Conservation (phyloP, 2,797 vertebrate genomes). For the Galaxias olidus region DNA sequence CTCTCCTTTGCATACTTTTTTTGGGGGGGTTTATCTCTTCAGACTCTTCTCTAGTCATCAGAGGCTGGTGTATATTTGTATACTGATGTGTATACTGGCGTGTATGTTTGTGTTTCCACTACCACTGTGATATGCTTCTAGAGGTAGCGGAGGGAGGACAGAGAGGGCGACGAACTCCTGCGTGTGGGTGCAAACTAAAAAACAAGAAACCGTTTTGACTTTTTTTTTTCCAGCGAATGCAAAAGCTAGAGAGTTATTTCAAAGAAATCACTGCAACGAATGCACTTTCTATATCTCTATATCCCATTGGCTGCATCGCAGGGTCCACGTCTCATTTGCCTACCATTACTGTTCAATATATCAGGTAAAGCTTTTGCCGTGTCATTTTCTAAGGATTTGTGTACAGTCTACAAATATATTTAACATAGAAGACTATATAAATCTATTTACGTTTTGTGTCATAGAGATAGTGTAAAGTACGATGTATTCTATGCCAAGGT, state of each 20-base stretch:
- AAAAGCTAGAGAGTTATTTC: constrained; percentile 66
- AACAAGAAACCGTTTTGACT: constrained; percentile 11
- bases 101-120: constrained; percentile 77
- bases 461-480: constrained; percentile 78
- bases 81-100: constrained; percentile 74
- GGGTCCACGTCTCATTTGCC: constrained; percentile 70
- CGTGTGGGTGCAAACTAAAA: constrained; percentile 57
- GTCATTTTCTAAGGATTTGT: constrained; percentile 73
- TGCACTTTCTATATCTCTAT: constrained; percentile 80
- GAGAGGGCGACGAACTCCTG: constrained; percentile 62
- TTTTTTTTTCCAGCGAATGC: constrained; percentile 51
- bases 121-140: constrained; percentile 77
- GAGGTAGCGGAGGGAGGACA: constrained; percentile 69
- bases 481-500: constrained; percentile 78
- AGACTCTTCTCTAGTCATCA: constrained; percentile 45
- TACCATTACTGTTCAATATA: constrained; percentile 56
- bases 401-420: constrained; percentile 79
- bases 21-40: not conserved
- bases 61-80: constrained; percentile 74
- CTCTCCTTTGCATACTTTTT: constrained; percentile 5
- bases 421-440: constrained; percentile 79
- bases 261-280: constrained; percentile 76
- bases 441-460: constrained; percentile 80
- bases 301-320: constrained; percentile 74
- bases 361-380: constrained; percentile 76